Base-by-base conservation (phyloP, 1,140 invertebrate species). In the Homarus americanus region DNA sequence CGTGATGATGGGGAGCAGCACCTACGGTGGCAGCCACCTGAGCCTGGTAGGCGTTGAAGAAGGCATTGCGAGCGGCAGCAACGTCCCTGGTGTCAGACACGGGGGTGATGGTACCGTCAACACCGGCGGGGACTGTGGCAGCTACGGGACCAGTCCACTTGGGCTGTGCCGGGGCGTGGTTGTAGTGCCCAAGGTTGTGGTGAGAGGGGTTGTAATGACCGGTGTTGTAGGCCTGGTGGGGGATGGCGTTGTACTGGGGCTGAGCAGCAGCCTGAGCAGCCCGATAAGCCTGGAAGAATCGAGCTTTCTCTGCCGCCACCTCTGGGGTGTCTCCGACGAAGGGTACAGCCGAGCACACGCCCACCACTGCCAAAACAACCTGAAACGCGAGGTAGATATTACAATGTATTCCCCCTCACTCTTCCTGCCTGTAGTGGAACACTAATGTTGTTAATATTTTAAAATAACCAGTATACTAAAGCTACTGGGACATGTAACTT, bases 81-180 rank as follows among this genome's bases (percentile, higher is more conserved):
- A 87, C 86, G 2, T 87, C 86, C 34, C n/a, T 3, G 15, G 86
- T 87, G 53, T 79, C 53, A 32, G 28, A 34, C n/a, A 24, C 20
- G n/a, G n/a, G 63, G 28, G n/a, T 28, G 5, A 32, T 7, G 63
- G 63, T 7, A 9, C 63, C 63, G 28, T 28, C n/a, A 1, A 69
- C 63, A 5, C 63, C 28, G 58, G 86, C 86, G 76, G 86, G 86
- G 17, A 87, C 38, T 7, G 38, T 76, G n/a, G 86, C 53, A 66
- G 86, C 86, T 24, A 87, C 49, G 76, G 86, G 86, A 2, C 86
- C 86, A 17, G 17, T 44, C 86, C 86, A 87, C 76, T 87, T 87
- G 49, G 86, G 86, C 36, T 87, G 86, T 24, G 58, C 12, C 2
- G 34, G 44, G n/a, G 86, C 73, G 24, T 20, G 53, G 53, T 15